phyloP scores from a whole-genome alignment of 2,888 invertebrate genomes.

The Sepiola atlantica region DNA sequence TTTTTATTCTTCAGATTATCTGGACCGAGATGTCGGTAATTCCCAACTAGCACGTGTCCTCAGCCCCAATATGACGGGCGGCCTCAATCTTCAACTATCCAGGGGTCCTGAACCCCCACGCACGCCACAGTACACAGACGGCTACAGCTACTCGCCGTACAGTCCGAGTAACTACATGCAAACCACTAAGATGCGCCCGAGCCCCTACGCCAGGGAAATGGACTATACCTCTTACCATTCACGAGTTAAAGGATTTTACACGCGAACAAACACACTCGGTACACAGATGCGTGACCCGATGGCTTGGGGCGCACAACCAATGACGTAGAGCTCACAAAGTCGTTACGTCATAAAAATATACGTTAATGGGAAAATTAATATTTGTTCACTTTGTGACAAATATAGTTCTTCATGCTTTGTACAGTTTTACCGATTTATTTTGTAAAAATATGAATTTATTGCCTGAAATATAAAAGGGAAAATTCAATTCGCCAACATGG shows the following conservation, averaged over 20 bases:
- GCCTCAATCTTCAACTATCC: conserved; percentile 57
- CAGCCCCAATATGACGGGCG: conserved; percentile 55
- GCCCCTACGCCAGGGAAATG: conserved; percentile 67
- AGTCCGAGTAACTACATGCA: conserved; percentile 66
- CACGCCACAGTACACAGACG: conserved; percentile 59
- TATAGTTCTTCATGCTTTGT: background rate
- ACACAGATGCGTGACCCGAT: conserved; percentile 43
- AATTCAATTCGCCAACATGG: background rate
- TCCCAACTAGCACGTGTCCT: conserved; percentile 51
- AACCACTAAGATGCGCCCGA: conserved; percentile 62
- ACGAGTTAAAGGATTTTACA: conserved; percentile 68
- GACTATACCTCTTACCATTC: conserved; percentile 69
- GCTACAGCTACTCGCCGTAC: conserved; percentile 65
- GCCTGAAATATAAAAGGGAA: background rate
- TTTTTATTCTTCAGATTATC: conserved; percentile 43
- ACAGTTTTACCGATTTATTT: background rate
- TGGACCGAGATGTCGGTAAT: conserved; percentile 53
- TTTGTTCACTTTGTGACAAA: background rate
- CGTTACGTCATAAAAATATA: background rate
- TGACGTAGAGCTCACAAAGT: background rate
- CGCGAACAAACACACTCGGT: conserved; percentile 60
- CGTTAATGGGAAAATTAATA: background rate
- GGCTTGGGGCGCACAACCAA: conserved; percentile 39
- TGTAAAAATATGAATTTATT: background rate
- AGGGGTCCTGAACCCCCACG: conserved; percentile 53